Conservation (phyloP, 2,113 vertebrate species). For the Vanacampus margaritifer region DNA sequence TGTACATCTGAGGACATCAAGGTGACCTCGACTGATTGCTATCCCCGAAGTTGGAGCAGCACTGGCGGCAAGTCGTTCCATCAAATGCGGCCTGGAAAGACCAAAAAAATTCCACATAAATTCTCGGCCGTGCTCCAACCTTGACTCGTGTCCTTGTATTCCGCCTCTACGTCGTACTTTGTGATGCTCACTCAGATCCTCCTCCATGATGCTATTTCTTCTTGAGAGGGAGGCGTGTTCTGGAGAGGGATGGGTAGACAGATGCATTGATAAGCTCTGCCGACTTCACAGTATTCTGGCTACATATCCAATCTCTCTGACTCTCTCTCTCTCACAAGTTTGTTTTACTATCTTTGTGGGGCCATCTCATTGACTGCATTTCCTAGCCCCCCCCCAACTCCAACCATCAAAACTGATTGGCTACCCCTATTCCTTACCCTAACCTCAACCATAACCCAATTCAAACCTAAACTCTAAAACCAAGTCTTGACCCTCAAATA, state of each 20-base stretch:
- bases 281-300: conserved; percentile 45
- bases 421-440: no score
- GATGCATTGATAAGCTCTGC: conserved; percentile 73
- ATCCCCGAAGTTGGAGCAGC: background rate
- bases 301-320: conserved; percentile 56
- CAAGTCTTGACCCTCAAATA: no score
- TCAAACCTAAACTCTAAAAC: no score
- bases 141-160: conserved; percentile 48
- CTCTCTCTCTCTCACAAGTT: conserved; percentile 21
- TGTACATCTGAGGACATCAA: background rate
- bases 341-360: background rate
- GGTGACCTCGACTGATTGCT: background rate
- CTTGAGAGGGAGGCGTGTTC: conserved; percentile 38
- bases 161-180: conserved; percentile 44
- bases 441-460: no score
- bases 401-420: no score
- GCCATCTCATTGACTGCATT: no score
- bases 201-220: conserved; percentile 40
- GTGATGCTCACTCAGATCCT: conserved; percentile 37
- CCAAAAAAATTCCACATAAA: background rate
- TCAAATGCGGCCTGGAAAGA: background rate
- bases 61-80: no score
- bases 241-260: conserved; percentile 62
- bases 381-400: no score
- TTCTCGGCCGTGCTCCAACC: conserved; percentile 33